Evolutionary conservation across 2,888 invertebrate genomes (phyloP).

Genomic region (Orchestes rusci): DNA sequence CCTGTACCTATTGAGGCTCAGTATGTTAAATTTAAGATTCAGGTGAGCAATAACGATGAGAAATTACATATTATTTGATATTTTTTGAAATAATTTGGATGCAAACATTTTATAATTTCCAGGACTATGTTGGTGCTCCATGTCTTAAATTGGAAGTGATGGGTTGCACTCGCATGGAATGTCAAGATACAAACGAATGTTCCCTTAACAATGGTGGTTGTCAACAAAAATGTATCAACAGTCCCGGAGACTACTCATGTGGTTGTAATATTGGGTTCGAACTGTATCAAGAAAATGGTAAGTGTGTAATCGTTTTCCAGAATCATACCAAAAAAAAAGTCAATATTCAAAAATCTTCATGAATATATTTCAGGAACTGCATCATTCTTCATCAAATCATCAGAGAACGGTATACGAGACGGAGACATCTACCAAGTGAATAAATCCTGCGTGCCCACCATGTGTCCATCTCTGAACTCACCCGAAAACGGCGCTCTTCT

Average conservation of each 20-base stretch:
- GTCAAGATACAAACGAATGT: constrained; percentile 85
- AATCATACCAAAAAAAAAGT: too few species aligned
- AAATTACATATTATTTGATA: too few species aligned
- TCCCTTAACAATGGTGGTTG: constrained; percentile 81
- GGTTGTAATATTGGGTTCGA: constrained; percentile 89
- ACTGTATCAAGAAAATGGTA: constrained; percentile 74
- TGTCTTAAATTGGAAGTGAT: constrained; percentile 86
- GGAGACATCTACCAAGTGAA: constrained; percentile 83
- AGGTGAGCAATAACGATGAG: too few species aligned
- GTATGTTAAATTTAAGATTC: constrained; percentile 76
- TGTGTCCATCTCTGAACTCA: constrained; percentile 70
- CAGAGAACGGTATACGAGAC: constrained; percentile 81
- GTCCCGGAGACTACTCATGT: constrained; percentile 81
- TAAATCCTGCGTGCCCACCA: constrained; percentile 90
- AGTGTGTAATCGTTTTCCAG: too few species aligned
- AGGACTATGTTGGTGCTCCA: constrained; percentile 79
- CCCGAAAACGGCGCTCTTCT: constrained; percentile 83
- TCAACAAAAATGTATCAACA: constrained; percentile 87
- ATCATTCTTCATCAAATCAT: constrained; percentile 69
- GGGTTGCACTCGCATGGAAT: constrained; percentile 87
- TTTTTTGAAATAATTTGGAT: not conserved
- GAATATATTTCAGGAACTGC: constrained; percentile 53
- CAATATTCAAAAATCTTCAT: not conserved
- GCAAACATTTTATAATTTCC: not conserved
- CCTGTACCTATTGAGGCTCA: constrained; percentile 89